Evolutionary conservation across 2,888 invertebrate species (phyloP).

Genomic region (Athetis lepigone): DNA sequence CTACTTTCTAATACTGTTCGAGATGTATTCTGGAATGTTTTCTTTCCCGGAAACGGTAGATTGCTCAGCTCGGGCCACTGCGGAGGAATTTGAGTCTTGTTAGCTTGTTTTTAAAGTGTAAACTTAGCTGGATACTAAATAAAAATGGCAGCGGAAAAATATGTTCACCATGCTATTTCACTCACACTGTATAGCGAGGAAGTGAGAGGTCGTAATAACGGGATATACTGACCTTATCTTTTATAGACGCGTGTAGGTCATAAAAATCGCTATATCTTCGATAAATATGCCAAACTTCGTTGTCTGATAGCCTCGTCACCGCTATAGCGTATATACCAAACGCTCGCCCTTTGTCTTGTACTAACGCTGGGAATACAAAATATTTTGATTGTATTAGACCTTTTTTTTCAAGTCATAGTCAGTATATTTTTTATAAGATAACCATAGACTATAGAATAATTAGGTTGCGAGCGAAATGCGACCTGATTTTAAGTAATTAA

Average conservation of each 20-base stretch:
- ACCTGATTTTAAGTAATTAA: no score
- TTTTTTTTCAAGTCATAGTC: no score
- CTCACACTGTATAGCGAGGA: not conserved
- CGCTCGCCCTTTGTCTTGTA: constrained; percentile 95
- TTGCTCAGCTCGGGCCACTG: constrained; percentile 95
- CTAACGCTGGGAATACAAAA: constrained; percentile 90
- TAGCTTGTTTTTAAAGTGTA: not conserved
- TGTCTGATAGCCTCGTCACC: constrained; percentile 92
- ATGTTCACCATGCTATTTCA: not conserved
- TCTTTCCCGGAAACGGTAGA: constrained; percentile 97
- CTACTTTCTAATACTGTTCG: constrained; percentile 95
- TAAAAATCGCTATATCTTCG: constrained; percentile 98
- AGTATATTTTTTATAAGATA: no score
- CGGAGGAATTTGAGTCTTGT: constrained; percentile 11
- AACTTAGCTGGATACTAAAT: not conserved
- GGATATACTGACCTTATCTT: constrained; percentile 90
- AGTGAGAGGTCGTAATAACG: not conserved
- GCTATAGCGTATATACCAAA: constrained; percentile 97
- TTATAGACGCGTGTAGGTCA: constrained; percentile 95
- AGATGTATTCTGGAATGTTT: constrained; percentile 98
- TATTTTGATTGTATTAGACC: not conserved
- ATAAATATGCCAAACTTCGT: constrained; percentile 97
- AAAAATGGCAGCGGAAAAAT: not conserved
- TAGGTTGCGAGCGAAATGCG: no score
- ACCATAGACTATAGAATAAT: no score